phyloP scores from a whole-genome alignment of 2,797 vertebrate species.

The Pseudomugil gertrudae region DNA sequence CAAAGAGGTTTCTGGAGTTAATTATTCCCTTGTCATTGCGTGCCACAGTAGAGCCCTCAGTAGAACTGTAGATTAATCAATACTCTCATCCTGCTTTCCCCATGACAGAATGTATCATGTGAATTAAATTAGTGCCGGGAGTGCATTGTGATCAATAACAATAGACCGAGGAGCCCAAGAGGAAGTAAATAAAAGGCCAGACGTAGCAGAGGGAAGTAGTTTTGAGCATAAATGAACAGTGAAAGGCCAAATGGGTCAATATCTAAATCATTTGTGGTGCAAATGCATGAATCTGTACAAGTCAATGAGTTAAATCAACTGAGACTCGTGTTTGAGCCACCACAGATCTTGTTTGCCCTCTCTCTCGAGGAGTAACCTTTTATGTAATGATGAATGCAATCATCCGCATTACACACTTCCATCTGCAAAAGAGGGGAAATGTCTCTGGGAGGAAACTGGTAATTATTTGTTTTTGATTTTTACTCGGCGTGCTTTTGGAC shows the following conservation, averaged over 20 bases:
- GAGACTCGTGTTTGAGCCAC: conserved; percentile 5
- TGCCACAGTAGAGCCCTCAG: conserved; percentile 42
- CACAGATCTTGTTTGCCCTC: conserved; percentile 23
- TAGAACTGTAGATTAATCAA: conserved; percentile 64
- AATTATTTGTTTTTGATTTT: not conserved
- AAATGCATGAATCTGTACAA: conserved; percentile 37
- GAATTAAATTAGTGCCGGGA: conserved; percentile 81
- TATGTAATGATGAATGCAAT: conserved; percentile 25
- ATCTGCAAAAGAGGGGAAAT: not conserved
- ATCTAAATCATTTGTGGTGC: conserved; percentile 42
- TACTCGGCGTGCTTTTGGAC: too few species aligned
- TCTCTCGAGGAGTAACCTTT: conserved; percentile 18
- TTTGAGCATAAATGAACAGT: conserved; percentile 26
- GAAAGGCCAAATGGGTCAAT: conserved; percentile 40
- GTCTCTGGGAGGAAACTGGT: conserved; percentile 9
- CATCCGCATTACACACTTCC: not conserved
- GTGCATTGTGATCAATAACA: conserved; percentile 81
- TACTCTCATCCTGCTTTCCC: conserved; percentile 70
- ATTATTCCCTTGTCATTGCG: conserved; percentile 53
- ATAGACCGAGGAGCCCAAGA: conserved; percentile 72
- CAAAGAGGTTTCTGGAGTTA: conserved; percentile 48
- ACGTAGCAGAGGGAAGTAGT: conserved; percentile 40
- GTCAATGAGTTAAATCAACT: conserved; percentile 35
- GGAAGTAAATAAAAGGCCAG: conserved; percentile 67
- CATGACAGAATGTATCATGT: conserved; percentile 69